Evolutionary conservation across 2,113 vertebrate genomes (phyloP), one percentile per base, ranked within the genome.

Genomic region (Microcebus griseorufus): DNA sequence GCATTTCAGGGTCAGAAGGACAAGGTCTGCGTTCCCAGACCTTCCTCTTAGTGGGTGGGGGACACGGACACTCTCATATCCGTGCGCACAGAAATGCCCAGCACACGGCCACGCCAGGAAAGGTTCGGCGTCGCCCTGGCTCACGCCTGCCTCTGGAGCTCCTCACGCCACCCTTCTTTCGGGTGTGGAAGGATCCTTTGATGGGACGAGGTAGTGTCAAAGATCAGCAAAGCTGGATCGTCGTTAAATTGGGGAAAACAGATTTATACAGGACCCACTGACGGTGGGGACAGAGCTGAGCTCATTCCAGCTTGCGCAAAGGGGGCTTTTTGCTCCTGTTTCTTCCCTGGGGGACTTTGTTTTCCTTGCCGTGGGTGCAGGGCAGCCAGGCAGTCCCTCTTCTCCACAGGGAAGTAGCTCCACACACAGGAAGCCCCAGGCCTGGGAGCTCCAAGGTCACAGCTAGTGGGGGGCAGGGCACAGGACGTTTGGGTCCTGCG

Each of bases 221-320:
- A 48, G 58, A 64, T 22, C 11, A 37, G 11, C 1, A 23, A 18
- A 45, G 37, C 3, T 0, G 1, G 51, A 42, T 16, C 0, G 1
- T 7, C 7, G 9, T 51, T 72, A 72, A 80, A 10, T 2, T 0
- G 5, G 9, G n/a, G 60, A 65, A 18, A 11, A 37, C 6, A 37
- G 45, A 16, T 34, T 73, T 22, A 29, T 14, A 53, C 58, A 76
- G 78, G 65, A 20, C 1, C 27, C 5, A 12, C 89, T 18, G 64
- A 27, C 20, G 1, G 16, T 3, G 1, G 34, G 51, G 76, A 34
- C 5, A 37, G n/a, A 58, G 34, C 58, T 65, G 58, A 75, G 45
- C 42, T 16, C 5, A 18, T 27, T 75, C 0, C 23, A 6, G 17
- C n/a, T 17, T 4, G 20, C 27, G 39, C 70, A 62, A 60, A 84